These are phyloP conservation scores for Dasysyrphus albostriatus DNA, from an alignment of 2,888 invertebrate genomes.

Conservation along the genomic window DNA sequence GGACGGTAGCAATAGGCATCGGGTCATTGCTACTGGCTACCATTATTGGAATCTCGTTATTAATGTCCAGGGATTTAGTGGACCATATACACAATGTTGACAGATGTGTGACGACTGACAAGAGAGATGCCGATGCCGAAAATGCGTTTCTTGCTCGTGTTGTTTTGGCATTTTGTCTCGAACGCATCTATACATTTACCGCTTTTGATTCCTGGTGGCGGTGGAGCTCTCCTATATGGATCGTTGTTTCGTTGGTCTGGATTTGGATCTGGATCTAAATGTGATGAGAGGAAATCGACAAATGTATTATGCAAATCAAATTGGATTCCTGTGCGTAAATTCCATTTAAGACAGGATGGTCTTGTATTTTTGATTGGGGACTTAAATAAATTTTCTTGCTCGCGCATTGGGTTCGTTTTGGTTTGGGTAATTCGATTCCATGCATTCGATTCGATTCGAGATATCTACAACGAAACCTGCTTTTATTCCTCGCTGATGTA, in stretches of 20 bases:
- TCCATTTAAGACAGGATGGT: conserved; percentile 33
- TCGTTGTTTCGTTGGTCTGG: background rate
- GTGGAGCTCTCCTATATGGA: background rate
- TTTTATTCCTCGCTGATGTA: background rate
- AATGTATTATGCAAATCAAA: conserved; percentile 61
- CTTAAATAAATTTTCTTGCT: conserved; percentile 34
- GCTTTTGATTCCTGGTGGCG: background rate
- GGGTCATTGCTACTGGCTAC: conserved; percentile 40
- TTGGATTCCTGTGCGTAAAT: conserved; percentile 44
- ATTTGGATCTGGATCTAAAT: background rate
- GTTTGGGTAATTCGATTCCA: background rate
- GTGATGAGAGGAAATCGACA: conserved; percentile 26
- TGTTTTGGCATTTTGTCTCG: conserved; percentile 18
- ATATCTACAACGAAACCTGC: background rate
- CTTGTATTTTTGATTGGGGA: conserved; percentile 27
- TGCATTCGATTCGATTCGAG: conserved; percentile 19
- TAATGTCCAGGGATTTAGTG: conserved; percentile 52
- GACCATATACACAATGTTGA: conserved; percentile 43
- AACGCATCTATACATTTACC: background rate
- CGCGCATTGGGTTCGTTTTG: conserved; percentile 6
- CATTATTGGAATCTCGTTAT: conserved; percentile 56
- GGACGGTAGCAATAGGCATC: conserved; percentile 14
- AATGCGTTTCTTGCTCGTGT: conserved; percentile 10
- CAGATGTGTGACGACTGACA: conserved; percentile 60
- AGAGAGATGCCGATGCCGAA: conserved; percentile 20